Evolutionary conservation across 1,140 invertebrate species (phyloP).

Genomic region (Orchesella cincta): DNA sequence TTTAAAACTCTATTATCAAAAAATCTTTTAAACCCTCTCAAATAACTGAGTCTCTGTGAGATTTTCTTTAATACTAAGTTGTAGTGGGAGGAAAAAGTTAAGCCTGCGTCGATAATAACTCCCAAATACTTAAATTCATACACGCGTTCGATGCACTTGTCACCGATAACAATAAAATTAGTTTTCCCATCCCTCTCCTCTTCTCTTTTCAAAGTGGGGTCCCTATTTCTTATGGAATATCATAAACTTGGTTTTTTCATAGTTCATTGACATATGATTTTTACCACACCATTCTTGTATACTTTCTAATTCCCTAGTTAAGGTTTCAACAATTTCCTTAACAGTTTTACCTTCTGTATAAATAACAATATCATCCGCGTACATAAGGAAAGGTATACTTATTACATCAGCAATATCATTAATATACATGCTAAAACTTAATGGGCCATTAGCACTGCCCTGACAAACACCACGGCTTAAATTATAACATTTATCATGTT

Average conservation of each 20-base stretch:
- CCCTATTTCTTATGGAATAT: neutral
- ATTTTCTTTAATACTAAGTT: neutral
- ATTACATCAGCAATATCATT: slow-evolving; percentile 46
- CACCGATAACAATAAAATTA: neutral
- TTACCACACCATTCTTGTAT: neutral
- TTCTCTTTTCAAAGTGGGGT: neutral
- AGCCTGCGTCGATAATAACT: neutral
- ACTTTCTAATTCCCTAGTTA: neutral
- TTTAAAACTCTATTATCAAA: neutral
- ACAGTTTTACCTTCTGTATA: neutral
- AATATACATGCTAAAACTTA: slow-evolving; percentile 49
- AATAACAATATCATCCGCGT: slow-evolving; percentile 52
- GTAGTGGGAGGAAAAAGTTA: neutral
- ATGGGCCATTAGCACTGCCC: slow-evolving; percentile 51
- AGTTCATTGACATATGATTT: neutral
- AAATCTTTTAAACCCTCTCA: neutral
- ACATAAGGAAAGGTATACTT: slow-evolving; percentile 34
- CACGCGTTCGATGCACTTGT: neutral
- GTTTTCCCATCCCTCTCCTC: neutral
- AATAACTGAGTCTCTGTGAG: neutral
- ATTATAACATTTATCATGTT: neutral
- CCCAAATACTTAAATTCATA: neutral
- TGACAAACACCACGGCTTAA: slow-evolving; percentile 49
- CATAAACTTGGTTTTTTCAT: neutral
- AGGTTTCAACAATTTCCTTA: neutral